Percentiles rank a stretch among this genome's conserved stretches.
These are phyloP conservation scores for Bufo bufo DNA, from an alignment of 2,113 vertebrate species.

Conservation along the genomic window DNA sequence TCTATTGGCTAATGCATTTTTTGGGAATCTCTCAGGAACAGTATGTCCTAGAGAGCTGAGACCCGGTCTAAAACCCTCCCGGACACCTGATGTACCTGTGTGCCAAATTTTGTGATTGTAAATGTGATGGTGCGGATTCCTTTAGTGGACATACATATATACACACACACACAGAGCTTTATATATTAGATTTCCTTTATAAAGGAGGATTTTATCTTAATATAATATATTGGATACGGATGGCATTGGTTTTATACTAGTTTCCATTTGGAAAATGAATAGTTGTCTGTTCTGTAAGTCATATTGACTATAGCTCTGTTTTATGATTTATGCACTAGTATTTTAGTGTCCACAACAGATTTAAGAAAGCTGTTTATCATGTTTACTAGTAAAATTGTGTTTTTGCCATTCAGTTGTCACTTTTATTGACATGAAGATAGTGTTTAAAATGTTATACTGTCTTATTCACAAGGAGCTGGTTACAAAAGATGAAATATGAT, in stretches of 20 bases:
- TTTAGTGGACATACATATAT: too few relatives aligned
- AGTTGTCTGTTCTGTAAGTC: conserved; percentile 15
- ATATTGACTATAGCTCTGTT: conserved; percentile 15
- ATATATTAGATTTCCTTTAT: not conserved
- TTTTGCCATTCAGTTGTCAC: conserved; percentile 30
- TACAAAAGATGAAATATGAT: not conserved
- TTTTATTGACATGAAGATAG: conserved; percentile 31
- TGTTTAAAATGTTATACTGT: conserved; percentile 1
- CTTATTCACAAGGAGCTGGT: not conserved
- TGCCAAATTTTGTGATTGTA: too few relatives aligned
- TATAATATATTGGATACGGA: not conserved
- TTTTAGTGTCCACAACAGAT: conserved; percentile 25
- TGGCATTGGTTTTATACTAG: not conserved
- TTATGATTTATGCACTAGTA: conserved; percentile 19
- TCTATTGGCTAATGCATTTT: too few relatives aligned
- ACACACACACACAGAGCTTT: not conserved
- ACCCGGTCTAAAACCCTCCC: too few relatives aligned
- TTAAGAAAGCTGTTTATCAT: conserved; percentile 48
- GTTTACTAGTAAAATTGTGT: conserved; percentile 43
- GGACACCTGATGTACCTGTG: too few relatives aligned
- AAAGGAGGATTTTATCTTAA: not conserved
- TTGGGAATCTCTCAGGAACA: too few relatives aligned
- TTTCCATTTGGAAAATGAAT: conserved; percentile 28
- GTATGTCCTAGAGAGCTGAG: too few relatives aligned
- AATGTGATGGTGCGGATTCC: too few relatives aligned